phyloP scores from a whole-genome alignment of 2,888 invertebrate genomes.

The Spodoptera exigua region DNA sequence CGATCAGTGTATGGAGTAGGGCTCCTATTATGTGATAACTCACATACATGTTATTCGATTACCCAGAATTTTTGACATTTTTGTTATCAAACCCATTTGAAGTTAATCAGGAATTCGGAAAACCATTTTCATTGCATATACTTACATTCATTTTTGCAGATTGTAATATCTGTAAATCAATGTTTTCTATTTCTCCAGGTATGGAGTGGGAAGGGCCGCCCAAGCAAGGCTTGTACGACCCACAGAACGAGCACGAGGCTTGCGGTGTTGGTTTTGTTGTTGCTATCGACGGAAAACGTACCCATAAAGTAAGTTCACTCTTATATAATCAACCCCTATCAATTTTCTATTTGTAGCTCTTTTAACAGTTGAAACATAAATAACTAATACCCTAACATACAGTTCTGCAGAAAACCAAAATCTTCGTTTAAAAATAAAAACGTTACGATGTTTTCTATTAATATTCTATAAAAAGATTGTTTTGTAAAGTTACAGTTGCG shows the following conservation, averaged over 20 bases:
- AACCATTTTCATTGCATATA: too few species aligned
- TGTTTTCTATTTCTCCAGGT: conserved; percentile 71
- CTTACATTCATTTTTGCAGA: too few species aligned
- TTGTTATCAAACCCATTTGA: too few species aligned
- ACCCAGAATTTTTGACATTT: too few species aligned
- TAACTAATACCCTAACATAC: neutral
- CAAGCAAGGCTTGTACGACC: conserved; percentile 98
- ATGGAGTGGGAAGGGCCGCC: conserved; percentile 95
- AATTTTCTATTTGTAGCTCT: neutral
- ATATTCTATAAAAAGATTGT: too few species aligned
- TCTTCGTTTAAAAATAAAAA: neutral
- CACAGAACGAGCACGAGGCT: conserved; percentile 98
- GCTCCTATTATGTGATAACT: too few species aligned
- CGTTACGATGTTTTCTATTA: too few species aligned
- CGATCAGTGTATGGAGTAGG: too few species aligned
- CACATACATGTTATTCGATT: too few species aligned
- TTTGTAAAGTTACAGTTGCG: too few species aligned
- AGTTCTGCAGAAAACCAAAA: neutral
- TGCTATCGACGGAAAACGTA: conserved; percentile 97
- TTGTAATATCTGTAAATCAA: neutral
- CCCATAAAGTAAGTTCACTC: conserved; percentile 93
- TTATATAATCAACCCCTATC: neutral
- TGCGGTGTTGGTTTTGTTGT: conserved; percentile 99
- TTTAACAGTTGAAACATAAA: neutral
- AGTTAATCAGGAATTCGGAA: too few species aligned